Evolutionary conservation across 2,797 vertebrate genomes (phyloP).

Genomic region (Halcyon badia): DNA sequence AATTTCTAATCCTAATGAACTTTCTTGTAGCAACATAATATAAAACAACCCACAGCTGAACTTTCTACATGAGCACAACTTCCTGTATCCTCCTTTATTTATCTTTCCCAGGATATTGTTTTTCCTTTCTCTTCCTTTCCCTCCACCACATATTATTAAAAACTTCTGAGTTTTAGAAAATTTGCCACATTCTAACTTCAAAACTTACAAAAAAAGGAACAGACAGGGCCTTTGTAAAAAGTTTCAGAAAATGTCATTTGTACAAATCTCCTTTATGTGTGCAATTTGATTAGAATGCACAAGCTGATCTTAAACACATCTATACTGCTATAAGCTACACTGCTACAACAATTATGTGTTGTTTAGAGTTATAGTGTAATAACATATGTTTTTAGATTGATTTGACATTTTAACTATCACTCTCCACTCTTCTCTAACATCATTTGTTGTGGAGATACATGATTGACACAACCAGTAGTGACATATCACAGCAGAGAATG

Average conservation of each 20-base stretch:
- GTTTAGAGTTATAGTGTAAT: background rate
- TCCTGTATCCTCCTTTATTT: background rate
- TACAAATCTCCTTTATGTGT: background rate
- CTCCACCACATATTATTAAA: background rate
- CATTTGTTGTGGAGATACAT: background rate
- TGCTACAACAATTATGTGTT: background rate
- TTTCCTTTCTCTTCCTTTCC: background rate
- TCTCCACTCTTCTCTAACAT: background rate
- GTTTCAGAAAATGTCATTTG: background rate
- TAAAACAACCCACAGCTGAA: background rate
- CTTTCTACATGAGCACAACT: background rate
- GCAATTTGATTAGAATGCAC: background rate
- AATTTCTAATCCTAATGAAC: background rate
- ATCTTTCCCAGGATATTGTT: background rate
- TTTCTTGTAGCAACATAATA: background rate
- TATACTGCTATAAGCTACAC: background rate
- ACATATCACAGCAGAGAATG: constrained; percentile 11
- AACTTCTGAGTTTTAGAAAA: background rate
- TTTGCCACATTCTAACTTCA: background rate
- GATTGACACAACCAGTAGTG: constrained; percentile 46
- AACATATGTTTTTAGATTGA: constrained; percentile 10
- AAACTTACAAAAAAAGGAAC: background rate
- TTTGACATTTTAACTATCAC: constrained; percentile 32
- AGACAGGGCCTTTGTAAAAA: background rate
- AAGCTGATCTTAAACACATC: background rate